Base-by-base conservation (phyloP, 2,888 invertebrate genomes). In the Cephalotes varians region DNA sequence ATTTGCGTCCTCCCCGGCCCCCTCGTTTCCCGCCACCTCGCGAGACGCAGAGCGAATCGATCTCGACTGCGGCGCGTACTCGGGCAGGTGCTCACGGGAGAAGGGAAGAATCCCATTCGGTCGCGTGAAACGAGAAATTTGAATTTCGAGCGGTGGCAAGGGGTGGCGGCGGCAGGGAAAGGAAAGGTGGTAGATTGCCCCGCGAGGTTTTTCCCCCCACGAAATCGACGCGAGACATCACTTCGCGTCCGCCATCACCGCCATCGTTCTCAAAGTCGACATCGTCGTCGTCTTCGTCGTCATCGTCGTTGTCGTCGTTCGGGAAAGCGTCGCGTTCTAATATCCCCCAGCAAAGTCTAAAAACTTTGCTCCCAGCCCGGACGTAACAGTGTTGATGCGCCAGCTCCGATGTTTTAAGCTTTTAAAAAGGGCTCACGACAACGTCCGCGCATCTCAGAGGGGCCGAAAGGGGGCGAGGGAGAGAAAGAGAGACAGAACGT, bases 401-500 rank as follows among this genome's bases (percentile, higher is more conserved):
- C 65, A 71, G 79, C 73, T 51, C 67, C 84, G 91, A 87, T 93
- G 93, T 93, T 92, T 93, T 91, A 93, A 91, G 92, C 91, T 92
- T 93, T 93, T 91, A 91, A 93, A 93, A 93, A 91, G 91, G 72
- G 51, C 69, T 64, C 76, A 51, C 76, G 37, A 64, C 72, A 62
- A 69, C 85, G 86, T 85, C 85, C 86, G 84, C 86, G 82, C 58
- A 72, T 77, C 74, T 40, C 62, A 47, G 60, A 21, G 71, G 84
- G 80, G 82, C 77, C 82, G 83, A 86, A 83, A 71, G 86, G 62
- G 44, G 81, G 73, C 51, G 85, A 84, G 67, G 18, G 60, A 60
- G 37, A 64, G 79, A 60, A 72, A 83, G 82, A 84, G 80, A 84
- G 86, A 81, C 79, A 81, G 87, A 64, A 87, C 81, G 88, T 86